These are phyloP conservation scores for Dipodomys stephensi DNA, from an alignment of 2,113 vertebrate species.

Conservation along the genomic window DNA sequence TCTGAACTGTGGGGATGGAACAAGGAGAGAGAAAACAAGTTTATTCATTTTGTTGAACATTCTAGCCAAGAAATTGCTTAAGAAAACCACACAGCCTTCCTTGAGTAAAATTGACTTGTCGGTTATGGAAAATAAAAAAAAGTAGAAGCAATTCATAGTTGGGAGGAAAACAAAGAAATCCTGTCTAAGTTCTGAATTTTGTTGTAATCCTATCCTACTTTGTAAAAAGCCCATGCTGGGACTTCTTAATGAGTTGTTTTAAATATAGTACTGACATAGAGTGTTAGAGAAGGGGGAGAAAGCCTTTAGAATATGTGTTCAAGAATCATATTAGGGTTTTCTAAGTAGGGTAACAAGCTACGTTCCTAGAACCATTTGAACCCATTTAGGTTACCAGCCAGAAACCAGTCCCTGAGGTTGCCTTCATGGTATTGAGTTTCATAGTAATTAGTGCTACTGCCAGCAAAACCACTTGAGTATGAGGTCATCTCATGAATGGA, in stretches of 20 bases:
- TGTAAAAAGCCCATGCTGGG: neutral
- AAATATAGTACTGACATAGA: constrained; percentile 21
- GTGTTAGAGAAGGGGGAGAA: neutral
- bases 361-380: constrained; percentile 32
- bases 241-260: constrained; percentile 58
- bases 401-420: constrained; percentile 55
- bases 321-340: neutral
- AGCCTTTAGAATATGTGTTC: neutral
- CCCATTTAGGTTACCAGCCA: constrained; percentile 41
- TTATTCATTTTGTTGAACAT: constrained; percentile 15
- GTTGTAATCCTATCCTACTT: constrained; percentile 29
- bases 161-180: constrained; percentile 58
- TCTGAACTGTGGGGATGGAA: neutral
- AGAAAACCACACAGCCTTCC: constrained; percentile 42
- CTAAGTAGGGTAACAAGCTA: constrained; percentile 15
- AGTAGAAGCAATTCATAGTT: constrained; percentile 47
- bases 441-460: constrained; percentile 38
- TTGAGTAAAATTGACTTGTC: constrained; percentile 62
- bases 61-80: constrained; percentile 26
- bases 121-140: constrained; percentile 26
- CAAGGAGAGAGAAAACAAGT: constrained; percentile 1
- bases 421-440: constrained; percentile 42
- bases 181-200: constrained; percentile 49
- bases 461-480: constrained; percentile 66
- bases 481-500: constrained; percentile 75